Conservation (phyloP, 1,140 invertebrate species). For the Portunus trituberculatus region DNA sequence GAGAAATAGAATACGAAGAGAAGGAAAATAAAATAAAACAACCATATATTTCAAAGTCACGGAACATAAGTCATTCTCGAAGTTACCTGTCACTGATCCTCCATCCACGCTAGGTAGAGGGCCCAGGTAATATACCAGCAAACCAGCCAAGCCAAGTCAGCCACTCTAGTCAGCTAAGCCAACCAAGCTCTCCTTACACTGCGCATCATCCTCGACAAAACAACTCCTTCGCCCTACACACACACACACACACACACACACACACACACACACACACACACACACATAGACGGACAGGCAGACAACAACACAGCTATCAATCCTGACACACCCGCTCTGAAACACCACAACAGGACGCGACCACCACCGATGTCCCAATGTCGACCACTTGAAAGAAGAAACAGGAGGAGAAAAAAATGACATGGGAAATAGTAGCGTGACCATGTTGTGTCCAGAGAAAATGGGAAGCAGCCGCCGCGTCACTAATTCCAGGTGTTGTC, state of each 20-base stretch:
- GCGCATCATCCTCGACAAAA: background rate
- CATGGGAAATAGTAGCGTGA: background rate
- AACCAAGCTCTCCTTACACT: background rate
- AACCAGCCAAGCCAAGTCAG: too few species aligned
- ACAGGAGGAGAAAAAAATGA: background rate
- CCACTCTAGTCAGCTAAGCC: too few species aligned
- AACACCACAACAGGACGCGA: background rate
- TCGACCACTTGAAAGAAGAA: background rate
- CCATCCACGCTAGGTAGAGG: background rate
- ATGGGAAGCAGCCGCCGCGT: background rate
- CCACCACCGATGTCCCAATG: background rate
- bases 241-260: too few species aligned
- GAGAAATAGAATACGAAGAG: too few species aligned
- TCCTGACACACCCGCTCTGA: background rate
- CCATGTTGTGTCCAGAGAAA: constrained; percentile 9
- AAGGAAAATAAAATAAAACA: too few species aligned
- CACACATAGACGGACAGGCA: too few species aligned
- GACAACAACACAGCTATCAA: background rate
- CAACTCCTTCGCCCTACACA: background rate
- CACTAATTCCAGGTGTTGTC: constrained; percentile 20
- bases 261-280: too few species aligned
- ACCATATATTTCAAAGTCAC: background rate
- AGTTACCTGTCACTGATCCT: background rate
- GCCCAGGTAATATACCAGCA: background rate
- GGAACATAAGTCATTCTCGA: background rate